Percentiles rank a stretch among this genome's conserved stretches.
Conservation (phyloP, 2,888 invertebrate species). For the Papilio demoleus region DNA sequence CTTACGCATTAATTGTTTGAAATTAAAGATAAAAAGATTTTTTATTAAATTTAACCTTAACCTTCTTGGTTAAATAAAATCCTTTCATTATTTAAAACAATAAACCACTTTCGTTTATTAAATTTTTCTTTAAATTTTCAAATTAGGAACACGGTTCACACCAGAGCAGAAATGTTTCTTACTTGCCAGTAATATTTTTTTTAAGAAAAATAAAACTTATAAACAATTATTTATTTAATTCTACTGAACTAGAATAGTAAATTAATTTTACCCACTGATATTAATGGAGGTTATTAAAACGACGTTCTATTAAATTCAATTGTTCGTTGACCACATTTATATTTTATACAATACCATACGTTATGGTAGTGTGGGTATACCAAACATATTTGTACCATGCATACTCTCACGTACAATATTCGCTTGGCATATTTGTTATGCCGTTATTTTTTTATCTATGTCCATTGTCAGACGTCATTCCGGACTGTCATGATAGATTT, state of each 20-base stretch:
- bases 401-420: conserved; percentile 40
- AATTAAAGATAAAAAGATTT: conserved; percentile 27
- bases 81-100: conserved; percentile 3
- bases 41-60: background rate
- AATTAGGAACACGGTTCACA: background rate
- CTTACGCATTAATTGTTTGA: too few relatives aligned
- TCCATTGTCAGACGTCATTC: conserved; percentile 42
- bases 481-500: background rate
- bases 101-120: background rate
- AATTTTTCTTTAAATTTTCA: background rate
- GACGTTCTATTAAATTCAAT: conserved; percentile 29
- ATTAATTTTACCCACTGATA: too few relatives aligned
- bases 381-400: conserved; percentile 36
- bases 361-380: background rate
- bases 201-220: background rate
- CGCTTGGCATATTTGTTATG: conserved; percentile 47
- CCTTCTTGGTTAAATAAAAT: background rate
- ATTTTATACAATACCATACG: background rate
- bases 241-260: too few relatives aligned
- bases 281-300: background rate
- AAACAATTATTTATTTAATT: background rate
- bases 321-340: background rate
- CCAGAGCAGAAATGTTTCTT: background rate
- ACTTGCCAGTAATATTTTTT: background rate
- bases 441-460: conserved; percentile 43